Evolutionary conservation across 2,113 vertebrate genomes (phyloP).

Genomic region (Bos taurus): ARS-UCD2.0 NC_037357.1:85329501-85330000

Average conservation of each 20-base stretch:
- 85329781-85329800: not conserved
- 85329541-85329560: not conserved
- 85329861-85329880: conserved; percentile 5
- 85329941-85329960: not conserved
- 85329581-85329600: not conserved
- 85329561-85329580: not conserved
- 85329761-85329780: not conserved
- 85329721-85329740: not conserved
- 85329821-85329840: conserved; percentile 5
- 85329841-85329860: not conserved
- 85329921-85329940: not conserved
- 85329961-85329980: not conserved
- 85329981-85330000: not conserved
- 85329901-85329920: conserved; percentile 21
- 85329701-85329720: not conserved
- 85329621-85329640: not conserved
- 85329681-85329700: not conserved
- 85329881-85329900: not conserved
- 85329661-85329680: not conserved
- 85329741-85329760: not conserved
- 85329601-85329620: not conserved
- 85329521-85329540: not conserved
- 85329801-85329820: not conserved
- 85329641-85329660: not conserved
- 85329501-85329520: not conserved